These are phyloP conservation scores for Palaemon carinicauda DNA, from an alignment of 1,140 invertebrate species.

Conservation along the genomic window DNA sequence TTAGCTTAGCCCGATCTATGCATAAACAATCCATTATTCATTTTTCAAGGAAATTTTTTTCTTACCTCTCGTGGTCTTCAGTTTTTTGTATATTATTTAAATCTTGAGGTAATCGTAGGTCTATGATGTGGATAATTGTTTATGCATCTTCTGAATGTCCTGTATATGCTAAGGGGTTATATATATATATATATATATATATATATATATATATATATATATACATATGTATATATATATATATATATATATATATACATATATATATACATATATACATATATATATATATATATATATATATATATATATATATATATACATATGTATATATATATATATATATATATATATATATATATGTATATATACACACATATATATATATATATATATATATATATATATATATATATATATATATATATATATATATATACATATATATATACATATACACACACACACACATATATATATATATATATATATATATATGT, in stretches of 20 bases:
- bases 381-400: not conserved
- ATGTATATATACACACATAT: not conserved
- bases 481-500: not conserved
- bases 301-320: not conserved
- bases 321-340: not conserved
- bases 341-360: not conserved
- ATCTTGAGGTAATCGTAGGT: too few species aligned
- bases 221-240: not conserved
- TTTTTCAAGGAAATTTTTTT: too few species aligned
- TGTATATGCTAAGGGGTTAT: too few species aligned
- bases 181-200: conserved; percentile 1
- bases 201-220: conserved; percentile 1
- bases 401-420: not conserved
- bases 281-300: not conserved
- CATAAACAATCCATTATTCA: too few species aligned
- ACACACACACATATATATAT: not conserved
- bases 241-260: not conserved
- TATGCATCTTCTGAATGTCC: too few species aligned
- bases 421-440: not conserved
- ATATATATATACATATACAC: not conserved
- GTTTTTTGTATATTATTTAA: too few species aligned
- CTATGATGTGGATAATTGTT: too few species aligned
- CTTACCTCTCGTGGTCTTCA: too few species aligned
- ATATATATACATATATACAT: not conserved
- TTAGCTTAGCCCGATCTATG: too few species aligned